A percentile compares a stretch with the other conserved stretches of the same genome.
phyloP scores from a whole-genome alignment of 2,888 invertebrate species.

The Bellardia pandia region DNA sequence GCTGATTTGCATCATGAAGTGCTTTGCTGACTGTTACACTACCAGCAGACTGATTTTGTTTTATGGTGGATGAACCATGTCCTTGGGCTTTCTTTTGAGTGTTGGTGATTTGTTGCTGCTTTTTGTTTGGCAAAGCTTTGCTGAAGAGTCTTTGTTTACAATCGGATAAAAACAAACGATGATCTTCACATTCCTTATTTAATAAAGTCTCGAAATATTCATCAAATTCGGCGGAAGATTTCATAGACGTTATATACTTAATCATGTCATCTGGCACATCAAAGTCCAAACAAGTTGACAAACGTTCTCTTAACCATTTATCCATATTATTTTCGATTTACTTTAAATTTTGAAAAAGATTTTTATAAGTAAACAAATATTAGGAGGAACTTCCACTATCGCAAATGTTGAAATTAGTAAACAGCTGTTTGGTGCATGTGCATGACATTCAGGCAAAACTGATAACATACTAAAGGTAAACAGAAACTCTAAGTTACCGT shows the following conservation, averaged over 20 bases:
- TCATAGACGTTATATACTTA: conserved; percentile 89
- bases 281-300: conserved; percentile 88
- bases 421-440: background rate
- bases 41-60: conserved; percentile 59
- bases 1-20: conserved; percentile 31
- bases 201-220: conserved; percentile 91
- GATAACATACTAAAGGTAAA: background rate
- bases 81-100: conserved; percentile 68
- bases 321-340: conserved; percentile 85
- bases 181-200: conserved; percentile 88
- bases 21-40: conserved; percentile 49
- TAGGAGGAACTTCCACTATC: background rate
- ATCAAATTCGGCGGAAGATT: conserved; percentile 89
- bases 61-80: conserved; percentile 66
- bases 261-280: conserved; percentile 89
- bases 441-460: background rate
- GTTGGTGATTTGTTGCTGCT: conserved; percentile 67
- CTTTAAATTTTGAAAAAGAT: background rate
- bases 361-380: background rate
- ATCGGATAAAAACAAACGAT: conserved; percentile 88
- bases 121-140: conserved; percentile 76
- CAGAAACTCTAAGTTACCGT: background rate
- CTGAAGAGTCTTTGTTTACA: conserved; percentile 86
- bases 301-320: conserved; percentile 87
- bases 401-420: background rate